Base-by-base conservation (phyloP, 1,140 invertebrate genomes). In the Maniola jurtina region DNA sequence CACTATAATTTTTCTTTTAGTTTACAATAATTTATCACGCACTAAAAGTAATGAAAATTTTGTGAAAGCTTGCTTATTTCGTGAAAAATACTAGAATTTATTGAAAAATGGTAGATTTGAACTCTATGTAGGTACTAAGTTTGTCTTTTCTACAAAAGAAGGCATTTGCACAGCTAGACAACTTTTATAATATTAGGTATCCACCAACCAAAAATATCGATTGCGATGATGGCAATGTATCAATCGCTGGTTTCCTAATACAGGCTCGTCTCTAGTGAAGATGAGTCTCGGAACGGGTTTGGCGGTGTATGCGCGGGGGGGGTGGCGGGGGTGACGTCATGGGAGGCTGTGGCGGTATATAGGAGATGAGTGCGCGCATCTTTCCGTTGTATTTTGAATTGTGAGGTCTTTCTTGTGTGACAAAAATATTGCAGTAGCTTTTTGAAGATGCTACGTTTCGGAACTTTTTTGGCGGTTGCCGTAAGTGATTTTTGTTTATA, bases 301-400 rank as follows among this genome's bases (percentile, higher is more conserved):
- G 40, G 57, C 47, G 75, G 8, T 40, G n/a, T 65, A 11, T 14
- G 52, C 48, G 40, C 73, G 8, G 50, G 16, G 65, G n/a, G 36
- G 55, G 71, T 76, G 71, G 73, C 59, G 69, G 64, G 67, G 76
- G 68, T 89, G 84, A 89, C 85, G 85, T 89, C 85, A 86, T 66
- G 59, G 80, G 80, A 86, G 84, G 82, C 84, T 87, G 83, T 70
- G 75, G 58, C 66, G 75, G 65, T 89, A 89, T 89, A 88, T 88
- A 89, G 79, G 76, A 85, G 84, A 83, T 83, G 85, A 71, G 79
- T 80, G 34, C 61, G 75, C 76, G 76, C 71, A 72, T 67, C 81
- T 59, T 10, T 65, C 68, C 70, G 68, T 71, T 77, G 77, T 80
- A 72, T 81, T 75, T 79, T 72, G 68, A 78, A 67, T 77, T 70